Conservation (phyloP, 2,797 vertebrate genomes). For the Lutra lutra region DNA sequence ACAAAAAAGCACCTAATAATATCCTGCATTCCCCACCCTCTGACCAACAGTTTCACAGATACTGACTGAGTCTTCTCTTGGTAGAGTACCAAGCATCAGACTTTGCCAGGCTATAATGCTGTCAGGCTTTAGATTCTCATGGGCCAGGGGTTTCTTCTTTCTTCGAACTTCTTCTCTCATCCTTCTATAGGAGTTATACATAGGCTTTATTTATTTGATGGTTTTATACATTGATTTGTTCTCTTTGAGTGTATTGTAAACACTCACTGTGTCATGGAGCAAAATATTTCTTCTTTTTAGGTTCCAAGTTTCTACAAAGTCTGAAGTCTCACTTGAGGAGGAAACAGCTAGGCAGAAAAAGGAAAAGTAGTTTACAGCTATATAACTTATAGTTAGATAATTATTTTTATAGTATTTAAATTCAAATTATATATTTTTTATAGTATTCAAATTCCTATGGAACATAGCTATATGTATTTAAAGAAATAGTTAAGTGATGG, state of each 20-base stretch:
- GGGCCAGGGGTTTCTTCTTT: neutral
- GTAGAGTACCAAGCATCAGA: neutral
- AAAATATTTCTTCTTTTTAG: constrained; percentile 29
- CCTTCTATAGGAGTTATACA: neutral
- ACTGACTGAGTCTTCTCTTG: neutral
- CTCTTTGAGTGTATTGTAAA: neutral
- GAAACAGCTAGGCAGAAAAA: neutral
- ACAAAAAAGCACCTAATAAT: neutral
- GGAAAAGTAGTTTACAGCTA: neutral
- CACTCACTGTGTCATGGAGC: neutral
- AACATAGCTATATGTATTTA: neutral
- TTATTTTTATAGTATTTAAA: too few species aligned
- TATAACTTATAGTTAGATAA: neutral
- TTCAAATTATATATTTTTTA: too few species aligned
- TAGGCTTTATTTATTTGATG: neutral
- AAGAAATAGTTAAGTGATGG: neutral
- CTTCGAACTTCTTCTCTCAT: neutral
- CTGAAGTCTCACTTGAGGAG: neutral
- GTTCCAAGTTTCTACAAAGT: constrained; percentile 7
- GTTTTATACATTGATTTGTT: neutral
- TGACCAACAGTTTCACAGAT: neutral
- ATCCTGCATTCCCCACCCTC: neutral
- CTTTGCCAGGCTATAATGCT: neutral
- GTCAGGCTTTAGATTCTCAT: neutral
- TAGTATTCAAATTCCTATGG: neutral